Evolutionary conservation across 2,888 invertebrate species (phyloP), one percentile per base, ranked within the genome.

Genomic region (Belgica antarctica): DNA sequence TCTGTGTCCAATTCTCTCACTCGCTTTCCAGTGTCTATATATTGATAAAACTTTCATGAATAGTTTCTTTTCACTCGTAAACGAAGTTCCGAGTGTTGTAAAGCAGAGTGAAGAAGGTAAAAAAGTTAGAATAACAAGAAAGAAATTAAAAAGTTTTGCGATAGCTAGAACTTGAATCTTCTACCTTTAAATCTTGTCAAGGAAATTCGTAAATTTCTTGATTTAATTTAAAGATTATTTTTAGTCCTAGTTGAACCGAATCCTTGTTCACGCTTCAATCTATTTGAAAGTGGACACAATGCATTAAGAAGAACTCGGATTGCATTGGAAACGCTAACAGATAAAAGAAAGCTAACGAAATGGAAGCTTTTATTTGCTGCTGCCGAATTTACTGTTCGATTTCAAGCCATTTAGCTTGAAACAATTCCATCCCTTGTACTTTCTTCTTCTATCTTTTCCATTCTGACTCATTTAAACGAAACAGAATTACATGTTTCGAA

Each of bases 21-120:
- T 41, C 41, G 4, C 15, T 10, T 41, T 41, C 12, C 34, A 31
- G 34, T 31, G 41, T 52, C 5, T 22, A 22, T 7, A 7, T 65
- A 65, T 65, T 65, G 65, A 65, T 65, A 65, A 65, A 65, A 65
- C 65, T 65, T 65, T 65, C 36, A 65, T 65, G 46, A 65, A 46
- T 65, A 65, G 36, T 46, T 25, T n/a, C n/a, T n/a, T n/a, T n/a
- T 65, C 36, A 34, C 12, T 62, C 12, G 62, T 62, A 59, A 24
- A 59, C 24, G 10, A 22, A 24, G 59, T 2, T n/a, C n/a, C n/a
- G n/a, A n/a, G n/a, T n/a, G n/a, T n/a, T n/a, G n/a, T n/a, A n/a
- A n/a, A n/a, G 19, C 17, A 22, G 10, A 52, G 24, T 8, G 19
- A 52, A 52, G 15, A 52, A 52, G 24, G 24, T 19, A 2, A 52